Evolutionary conservation across 2,888 invertebrate genomes (phyloP).

Genomic region (Neria commutata): DNA sequence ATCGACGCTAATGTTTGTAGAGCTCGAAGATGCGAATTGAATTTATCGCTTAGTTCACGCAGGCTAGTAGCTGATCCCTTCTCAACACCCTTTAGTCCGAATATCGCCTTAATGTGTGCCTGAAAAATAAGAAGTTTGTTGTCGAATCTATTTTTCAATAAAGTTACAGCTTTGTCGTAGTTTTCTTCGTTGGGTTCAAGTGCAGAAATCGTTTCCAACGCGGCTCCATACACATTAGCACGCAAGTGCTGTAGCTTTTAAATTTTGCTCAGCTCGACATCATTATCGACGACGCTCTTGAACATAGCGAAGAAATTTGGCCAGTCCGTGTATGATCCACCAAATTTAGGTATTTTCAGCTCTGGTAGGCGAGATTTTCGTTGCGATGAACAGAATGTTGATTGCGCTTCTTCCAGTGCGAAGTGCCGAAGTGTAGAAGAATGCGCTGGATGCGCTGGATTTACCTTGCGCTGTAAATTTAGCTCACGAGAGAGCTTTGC

Average conservation of each 20-base stretch:
- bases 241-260: slow-evolving; percentile 30
- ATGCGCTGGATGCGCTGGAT: slow-evolving; percentile 8
- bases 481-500: slow-evolving; percentile 21
- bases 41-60: slow-evolving; percentile 8
- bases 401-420: slow-evolving; percentile 15
- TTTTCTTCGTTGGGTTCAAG: slow-evolving; percentile 24
- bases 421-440: slow-evolving; percentile 19
- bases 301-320: slow-evolving; percentile 29
- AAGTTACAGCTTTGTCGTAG: slow-evolving; percentile 22
- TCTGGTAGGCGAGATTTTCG: slow-evolving; percentile 27
- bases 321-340: slow-evolving; percentile 27
- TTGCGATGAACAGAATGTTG: not conserved
- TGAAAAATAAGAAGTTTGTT: slow-evolving; percentile 25
- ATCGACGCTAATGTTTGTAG: slow-evolving; percentile 7
- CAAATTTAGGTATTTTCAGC: slow-evolving; percentile 24
- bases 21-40: slow-evolving; percentile 18
- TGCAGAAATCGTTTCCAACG: slow-evolving; percentile 27
- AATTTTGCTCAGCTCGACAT: slow-evolving; percentile 23
- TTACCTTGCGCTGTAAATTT: slow-evolving; percentile 1
- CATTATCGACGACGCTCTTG: slow-evolving; percentile 21
- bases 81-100: slow-evolving; percentile 13
- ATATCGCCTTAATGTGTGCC: slow-evolving; percentile 23
- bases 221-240: slow-evolving; percentile 15
- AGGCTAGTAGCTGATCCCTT: not conserved
- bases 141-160: slow-evolving; percentile 28